Evolutionary conservation across 35 echinoderm and acorn worm genomes (phyloP).

Genomic region (Nesometra sesokonis): DNA sequence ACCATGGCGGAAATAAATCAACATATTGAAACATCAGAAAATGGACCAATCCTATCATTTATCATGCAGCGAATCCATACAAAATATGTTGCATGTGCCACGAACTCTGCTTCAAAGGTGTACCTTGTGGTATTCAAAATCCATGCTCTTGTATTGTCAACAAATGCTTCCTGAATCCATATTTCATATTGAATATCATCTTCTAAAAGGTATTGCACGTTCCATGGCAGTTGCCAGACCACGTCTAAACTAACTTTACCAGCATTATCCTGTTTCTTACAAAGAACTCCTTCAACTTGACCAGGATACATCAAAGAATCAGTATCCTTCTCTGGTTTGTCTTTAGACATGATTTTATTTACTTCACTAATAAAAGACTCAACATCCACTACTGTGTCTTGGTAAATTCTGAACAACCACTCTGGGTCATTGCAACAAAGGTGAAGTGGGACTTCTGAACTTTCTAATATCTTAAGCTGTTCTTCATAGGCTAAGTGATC

Average conservation of each 20-base stretch:
- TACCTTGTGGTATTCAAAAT: conserved; percentile 28
- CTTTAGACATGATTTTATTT: conserved; percentile 2
- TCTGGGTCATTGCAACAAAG: conserved; percentile 82
- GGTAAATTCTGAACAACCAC: conserved; percentile 89
- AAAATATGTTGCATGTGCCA: conserved; percentile 14
- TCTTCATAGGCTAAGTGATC: conserved; percentile 25
- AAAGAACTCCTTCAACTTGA: neutral
- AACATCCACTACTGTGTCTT: conserved; percentile 79
- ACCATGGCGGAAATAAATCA: no score
- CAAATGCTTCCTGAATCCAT: conserved; percentile 45
- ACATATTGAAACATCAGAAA: conserved; percentile 4
- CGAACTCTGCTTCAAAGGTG: conserved; percentile 29
- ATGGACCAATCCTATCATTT: conserved; percentile 24
- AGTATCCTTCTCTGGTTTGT: neutral
- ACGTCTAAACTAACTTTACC: neutral
- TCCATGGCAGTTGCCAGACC: conserved; percentile 73
- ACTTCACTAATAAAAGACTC: conserved; percentile 31
- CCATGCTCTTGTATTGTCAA: conserved; percentile 25
- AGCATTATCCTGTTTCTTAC: neutral
- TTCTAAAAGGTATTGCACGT: conserved; percentile 31
- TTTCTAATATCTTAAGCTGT: conserved; percentile 43
- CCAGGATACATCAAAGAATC: conserved; percentile 7
- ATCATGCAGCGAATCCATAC: conserved; percentile 53
- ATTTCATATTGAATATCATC: conserved; percentile 51
- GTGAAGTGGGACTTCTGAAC: conserved; percentile 64